Conservation (phyloP, 2,113 vertebrate species). For the Eclectus roratus region DNA sequence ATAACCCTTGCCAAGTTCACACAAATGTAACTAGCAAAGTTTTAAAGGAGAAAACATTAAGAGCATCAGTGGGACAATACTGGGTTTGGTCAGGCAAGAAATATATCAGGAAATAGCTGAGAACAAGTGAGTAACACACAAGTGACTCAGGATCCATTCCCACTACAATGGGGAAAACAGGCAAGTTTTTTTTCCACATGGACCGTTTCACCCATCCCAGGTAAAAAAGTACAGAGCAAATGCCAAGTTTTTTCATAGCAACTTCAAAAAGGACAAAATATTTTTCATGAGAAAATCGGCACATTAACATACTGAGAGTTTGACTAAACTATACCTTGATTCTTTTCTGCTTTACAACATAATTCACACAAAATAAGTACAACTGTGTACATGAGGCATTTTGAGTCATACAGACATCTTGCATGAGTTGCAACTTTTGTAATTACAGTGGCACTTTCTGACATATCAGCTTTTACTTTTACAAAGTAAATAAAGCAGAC, state of each 20-base stretch:
- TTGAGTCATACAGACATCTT: not conserved
- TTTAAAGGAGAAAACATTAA: not conserved
- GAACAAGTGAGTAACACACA: not conserved
- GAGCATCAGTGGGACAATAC: not conserved
- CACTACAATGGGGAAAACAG: constrained; percentile 5
- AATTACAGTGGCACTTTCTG: not conserved
- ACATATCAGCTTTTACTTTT: not conserved
- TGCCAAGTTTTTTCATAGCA: not conserved
- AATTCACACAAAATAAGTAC: not conserved
- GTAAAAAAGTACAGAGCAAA: not conserved
- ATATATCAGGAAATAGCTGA: constrained; percentile 9
- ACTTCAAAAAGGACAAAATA: not conserved
- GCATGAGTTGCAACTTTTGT: not conserved
- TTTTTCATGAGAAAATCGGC: not conserved
- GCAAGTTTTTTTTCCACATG: not conserved
- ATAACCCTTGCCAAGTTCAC: not conserved
- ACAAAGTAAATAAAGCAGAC: not conserved
- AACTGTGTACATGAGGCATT: not conserved
- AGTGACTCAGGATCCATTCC: constrained; percentile 31
- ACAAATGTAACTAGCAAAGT: not conserved
- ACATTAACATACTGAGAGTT: not conserved
- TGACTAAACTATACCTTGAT: not conserved
- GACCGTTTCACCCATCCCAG: not conserved
- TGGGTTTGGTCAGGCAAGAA: not conserved
- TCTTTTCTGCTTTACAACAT: not conserved